Conservation (phyloP, 2,113 vertebrate genomes). For the Orycteropus afer region DNA sequence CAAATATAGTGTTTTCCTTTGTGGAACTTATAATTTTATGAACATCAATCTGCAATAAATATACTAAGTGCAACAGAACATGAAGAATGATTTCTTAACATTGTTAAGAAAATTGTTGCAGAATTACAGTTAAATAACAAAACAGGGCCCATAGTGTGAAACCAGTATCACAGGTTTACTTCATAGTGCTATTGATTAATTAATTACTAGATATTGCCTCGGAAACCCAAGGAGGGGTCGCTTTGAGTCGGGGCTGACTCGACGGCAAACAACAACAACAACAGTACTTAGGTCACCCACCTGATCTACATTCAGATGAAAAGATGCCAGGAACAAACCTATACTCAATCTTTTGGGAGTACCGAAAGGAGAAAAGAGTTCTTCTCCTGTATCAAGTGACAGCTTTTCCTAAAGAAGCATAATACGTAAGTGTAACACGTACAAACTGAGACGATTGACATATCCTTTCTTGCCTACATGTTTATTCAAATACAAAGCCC, state of each 20-base stretch:
- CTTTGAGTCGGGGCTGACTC: no score
- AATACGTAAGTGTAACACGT: background rate
- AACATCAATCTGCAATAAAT: background rate
- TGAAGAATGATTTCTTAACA: background rate
- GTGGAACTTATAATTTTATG: background rate
- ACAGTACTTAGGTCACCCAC: background rate
- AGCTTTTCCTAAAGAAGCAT: background rate
- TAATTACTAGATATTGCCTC: no score
- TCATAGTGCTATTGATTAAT: background rate
- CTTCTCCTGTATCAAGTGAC: background rate
- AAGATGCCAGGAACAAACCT: background rate
- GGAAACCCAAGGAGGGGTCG: no score
- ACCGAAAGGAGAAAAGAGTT: background rate
- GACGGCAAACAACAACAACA: no score
- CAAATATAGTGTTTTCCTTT: background rate
- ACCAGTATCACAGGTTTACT: background rate
- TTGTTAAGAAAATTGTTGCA: no score
- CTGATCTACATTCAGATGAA: background rate
- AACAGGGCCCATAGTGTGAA: background rate
- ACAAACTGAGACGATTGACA: background rate
- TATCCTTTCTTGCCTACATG: background rate
- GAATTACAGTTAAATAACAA: background rate
- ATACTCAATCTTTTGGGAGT: background rate
- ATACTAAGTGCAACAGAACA: background rate
- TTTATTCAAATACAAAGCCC: background rate